Base-by-base conservation (phyloP, 1,140 invertebrate genomes). In the Teleogryllus occipitalis region DNA sequence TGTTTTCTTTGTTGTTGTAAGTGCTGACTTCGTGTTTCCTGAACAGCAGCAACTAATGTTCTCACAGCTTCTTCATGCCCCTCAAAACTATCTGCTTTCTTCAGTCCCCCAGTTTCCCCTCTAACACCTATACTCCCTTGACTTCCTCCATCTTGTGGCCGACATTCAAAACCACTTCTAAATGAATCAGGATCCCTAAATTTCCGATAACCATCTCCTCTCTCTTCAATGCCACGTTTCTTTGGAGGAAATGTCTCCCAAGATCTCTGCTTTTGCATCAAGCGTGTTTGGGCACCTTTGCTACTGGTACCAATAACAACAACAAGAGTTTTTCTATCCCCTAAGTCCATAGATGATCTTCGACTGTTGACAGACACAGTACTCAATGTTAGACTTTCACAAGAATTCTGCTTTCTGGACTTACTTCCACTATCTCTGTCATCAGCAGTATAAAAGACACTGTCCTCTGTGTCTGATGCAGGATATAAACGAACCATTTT, bases 41-140 rank as follows among this genome's bases (percentile, higher is more conserved):
- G 91, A 0, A 93, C 91, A 22, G 91, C 91, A 18, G 91, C 91
- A 7, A 93, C 92, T 75, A 93, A 85, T 8, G 91, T 92, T 77
- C 91, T 87, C 7, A 93, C 91, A 8, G 91, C 91, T 82, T 93
- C 91, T 84, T 93, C 92, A 83, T 93, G 92, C 6, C 92, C 80
- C 84, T 92, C 91, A 83, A 92, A 92, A 83, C 90, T 91, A 82
- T 92, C 90, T 3, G 90, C 89, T 84, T 91, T 91, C 79, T 89
- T 88, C 18, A 91, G 82, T 27, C 88, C 86, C 8, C 85, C 85
- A 21, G 86, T 27, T 82, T 80, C 79, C n/a, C 74, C 79, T 8
- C 79, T 49, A 21, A 39, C 39, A 15, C 79, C 76, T 22, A 77
- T 65, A 74, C 22, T 54, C 27, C 73, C 73, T 21, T 75, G 74